Evolutionary conservation across 2,113 vertebrate genomes (phyloP).

Genomic region (Pitta sordida): DNA sequence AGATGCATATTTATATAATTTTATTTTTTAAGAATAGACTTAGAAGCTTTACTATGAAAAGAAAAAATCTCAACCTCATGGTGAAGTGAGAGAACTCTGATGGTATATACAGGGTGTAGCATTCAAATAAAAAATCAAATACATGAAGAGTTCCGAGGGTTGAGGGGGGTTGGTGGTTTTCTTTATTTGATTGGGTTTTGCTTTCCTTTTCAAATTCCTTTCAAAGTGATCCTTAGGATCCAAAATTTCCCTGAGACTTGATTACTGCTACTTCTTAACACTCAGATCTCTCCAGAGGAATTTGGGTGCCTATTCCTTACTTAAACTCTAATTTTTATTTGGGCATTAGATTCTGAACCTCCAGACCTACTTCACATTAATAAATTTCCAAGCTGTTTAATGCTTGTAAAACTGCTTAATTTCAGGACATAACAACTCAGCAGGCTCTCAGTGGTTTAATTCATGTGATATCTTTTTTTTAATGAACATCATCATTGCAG

Average conservation of each 20-base stretch:
- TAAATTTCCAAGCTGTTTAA: background rate
- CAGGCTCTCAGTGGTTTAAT: background rate
- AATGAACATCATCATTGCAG: background rate
- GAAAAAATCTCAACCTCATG: background rate
- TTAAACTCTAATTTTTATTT: background rate
- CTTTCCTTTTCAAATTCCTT: background rate
- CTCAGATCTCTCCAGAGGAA: background rate
- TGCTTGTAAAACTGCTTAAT: background rate
- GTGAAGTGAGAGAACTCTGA: background rate
- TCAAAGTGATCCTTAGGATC: background rate
- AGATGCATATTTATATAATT: background rate
- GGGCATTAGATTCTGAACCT: conserved; percentile 1
- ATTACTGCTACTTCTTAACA: background rate
- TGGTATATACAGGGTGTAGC: background rate
- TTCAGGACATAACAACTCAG: background rate
- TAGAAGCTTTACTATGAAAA: background rate
- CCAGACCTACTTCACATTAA: background rate
- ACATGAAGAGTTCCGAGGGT: background rate
- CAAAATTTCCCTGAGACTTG: background rate
- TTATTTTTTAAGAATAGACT: background rate
- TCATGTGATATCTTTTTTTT: background rate
- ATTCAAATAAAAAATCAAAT: background rate
- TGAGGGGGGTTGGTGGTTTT: rapidly evolving
- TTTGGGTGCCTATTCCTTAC: background rate
- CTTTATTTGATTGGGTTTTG: background rate